phyloP scores from a whole-genome alignment of 2,113 vertebrate genomes.

The Sprattus sprattus region DNA sequence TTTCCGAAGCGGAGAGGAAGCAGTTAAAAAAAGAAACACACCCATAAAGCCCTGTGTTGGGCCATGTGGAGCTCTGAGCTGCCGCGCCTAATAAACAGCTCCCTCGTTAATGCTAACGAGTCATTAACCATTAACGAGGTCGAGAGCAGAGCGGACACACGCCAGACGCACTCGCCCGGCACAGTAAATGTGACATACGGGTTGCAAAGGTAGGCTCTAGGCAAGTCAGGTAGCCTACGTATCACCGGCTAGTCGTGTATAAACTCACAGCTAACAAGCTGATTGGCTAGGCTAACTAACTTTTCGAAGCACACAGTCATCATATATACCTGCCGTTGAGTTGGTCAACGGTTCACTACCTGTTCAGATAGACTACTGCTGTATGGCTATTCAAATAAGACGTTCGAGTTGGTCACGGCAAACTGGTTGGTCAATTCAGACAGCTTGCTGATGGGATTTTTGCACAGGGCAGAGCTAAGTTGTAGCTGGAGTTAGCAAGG shows the following conservation, averaged over 20 bases:
- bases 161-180: slow-evolving; percentile 25
- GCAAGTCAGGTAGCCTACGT: neutral
- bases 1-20: slow-evolving; percentile 42
- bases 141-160: slow-evolving; percentile 22
- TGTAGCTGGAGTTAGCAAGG: neutral
- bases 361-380: no score
- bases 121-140: slow-evolving; percentile 44
- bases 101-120: slow-evolving; percentile 42
- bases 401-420: no score
- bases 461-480: neutral
- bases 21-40: slow-evolving; percentile 37
- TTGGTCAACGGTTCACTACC: no score
- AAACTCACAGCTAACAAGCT: neutral
- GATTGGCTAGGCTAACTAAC: neutral
- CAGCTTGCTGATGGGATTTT: neutral
- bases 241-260: neutral
- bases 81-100: slow-evolving; percentile 32
- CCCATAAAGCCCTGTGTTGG: neutral
- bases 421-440: neutral
- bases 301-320: neutral
- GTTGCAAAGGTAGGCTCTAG: neutral
- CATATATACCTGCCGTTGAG: no score
- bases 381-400: no score
- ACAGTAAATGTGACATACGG: neutral
- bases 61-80: slow-evolving; percentile 6